Evolutionary conservation across 2,888 invertebrate genomes (phyloP), one percentile per base, ranked within the genome.

Genomic region (Pandemis corylana): DNA sequence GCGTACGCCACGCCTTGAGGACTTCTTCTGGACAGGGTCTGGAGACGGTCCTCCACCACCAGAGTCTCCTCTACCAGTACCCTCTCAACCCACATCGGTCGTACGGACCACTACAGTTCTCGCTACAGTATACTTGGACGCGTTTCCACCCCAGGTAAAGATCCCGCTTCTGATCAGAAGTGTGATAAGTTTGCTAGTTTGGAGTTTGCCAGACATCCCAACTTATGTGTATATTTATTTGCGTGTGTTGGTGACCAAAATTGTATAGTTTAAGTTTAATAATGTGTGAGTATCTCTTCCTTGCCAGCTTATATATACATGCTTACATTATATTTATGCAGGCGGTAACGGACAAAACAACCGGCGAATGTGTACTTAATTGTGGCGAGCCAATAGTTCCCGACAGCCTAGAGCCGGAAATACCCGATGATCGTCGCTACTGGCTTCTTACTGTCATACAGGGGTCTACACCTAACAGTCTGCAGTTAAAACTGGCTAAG

Each of bases 1-100:
- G 44, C 86, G 79, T 13, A 94, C 94, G n/a, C 94, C 94, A 20
- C 96, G 96, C 62, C 90, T 98, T 73, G 97, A 98, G 83, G 98
- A 98, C 87, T 98, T 98, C 90, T 97, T 98, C 88, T 98, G 98
- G 98, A 97, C 97, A 0, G 98, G 98, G 0, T 97, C 97, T 0
- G 98, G 98, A 0, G 98, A 98, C 85, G 97, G 97, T 0, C 96
- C 96, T 0, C 95, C 95, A 0, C 95, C 90, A 83, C 94, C 95
- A 80, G 95, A 91, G 82, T 92, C 93, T 63, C 95, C 95, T 73
- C 87, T 81, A 76, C 87, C 93, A 2, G 77, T 82, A 1, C 87
- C 91, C 1, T 82, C 88, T 5, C 90, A 84, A 84, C 92, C 94
- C 0, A 90, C 90, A 7, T 92, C 95, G 0, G 95, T 96, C 9